Evolutionary conservation across 2,797 vertebrate genomes (phyloP).

Genomic region (Myotis myotis): DNA sequence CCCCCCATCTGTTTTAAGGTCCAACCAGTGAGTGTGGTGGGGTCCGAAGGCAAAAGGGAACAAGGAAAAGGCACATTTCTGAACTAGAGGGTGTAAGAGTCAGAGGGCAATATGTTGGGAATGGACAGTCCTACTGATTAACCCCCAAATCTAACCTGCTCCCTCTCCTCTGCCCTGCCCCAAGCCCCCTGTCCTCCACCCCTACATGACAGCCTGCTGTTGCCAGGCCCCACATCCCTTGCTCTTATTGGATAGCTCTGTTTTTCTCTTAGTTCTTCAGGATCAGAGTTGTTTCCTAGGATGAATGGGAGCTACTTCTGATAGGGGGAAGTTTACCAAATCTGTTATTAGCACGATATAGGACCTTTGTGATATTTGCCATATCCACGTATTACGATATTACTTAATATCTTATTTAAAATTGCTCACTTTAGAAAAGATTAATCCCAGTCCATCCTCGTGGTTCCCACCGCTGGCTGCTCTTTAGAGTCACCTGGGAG

Average conservation of each 20-base stretch:
- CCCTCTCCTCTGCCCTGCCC: neutral
- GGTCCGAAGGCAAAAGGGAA: neutral
- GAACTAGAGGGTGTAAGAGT: neutral
- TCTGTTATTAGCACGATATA: neutral
- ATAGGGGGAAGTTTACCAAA: neutral
- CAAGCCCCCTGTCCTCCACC: neutral
- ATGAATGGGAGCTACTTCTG: neutral
- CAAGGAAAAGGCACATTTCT: neutral
- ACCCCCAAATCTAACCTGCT: neutral
- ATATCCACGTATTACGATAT: neutral
- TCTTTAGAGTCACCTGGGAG: neutral
- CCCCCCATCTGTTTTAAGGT: neutral
- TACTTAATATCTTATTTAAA: constrained; percentile 14
- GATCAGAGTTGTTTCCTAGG: neutral
- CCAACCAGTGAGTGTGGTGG: neutral
- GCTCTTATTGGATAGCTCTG: neutral
- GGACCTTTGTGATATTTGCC: neutral
- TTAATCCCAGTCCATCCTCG: neutral
- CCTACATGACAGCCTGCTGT: neutral
- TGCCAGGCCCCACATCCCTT: neutral
- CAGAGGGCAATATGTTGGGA: neutral
- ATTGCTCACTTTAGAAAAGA: neutral
- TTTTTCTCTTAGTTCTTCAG: neutral
- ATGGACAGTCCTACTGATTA: neutral
- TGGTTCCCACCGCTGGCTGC: neutral